Evolutionary conservation across 2,888 invertebrate species (phyloP).

Genomic region (Meganola albula): DNA sequence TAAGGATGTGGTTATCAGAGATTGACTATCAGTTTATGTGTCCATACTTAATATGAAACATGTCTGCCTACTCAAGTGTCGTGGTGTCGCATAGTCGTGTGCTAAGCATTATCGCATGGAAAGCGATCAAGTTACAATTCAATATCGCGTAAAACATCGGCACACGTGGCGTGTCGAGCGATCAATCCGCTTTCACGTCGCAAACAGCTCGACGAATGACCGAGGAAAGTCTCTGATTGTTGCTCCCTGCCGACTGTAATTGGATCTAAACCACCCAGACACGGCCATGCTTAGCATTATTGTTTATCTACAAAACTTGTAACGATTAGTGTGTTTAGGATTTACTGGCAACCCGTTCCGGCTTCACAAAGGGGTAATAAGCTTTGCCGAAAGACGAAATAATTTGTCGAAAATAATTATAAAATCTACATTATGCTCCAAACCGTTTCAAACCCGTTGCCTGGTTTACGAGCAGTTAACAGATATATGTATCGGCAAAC

Average conservation of each 20-base stretch:
- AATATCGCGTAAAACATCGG: constrained; percentile 40
- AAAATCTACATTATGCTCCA: no score
- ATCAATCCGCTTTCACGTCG: constrained; percentile 54
- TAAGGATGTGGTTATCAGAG: no score
- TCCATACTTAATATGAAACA: constrained; percentile 8
- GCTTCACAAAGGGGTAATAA: no score
- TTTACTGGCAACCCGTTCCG: no score
- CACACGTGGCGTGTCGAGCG: constrained; percentile 45
- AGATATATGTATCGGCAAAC: no score
- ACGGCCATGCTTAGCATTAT: constrained; percentile 11
- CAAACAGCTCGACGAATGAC: constrained; percentile 35
- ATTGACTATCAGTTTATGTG: background rate
- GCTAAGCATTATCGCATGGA: constrained; percentile 30
- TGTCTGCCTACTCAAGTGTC: constrained; percentile 10
- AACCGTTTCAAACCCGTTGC: no score
- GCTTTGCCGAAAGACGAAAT: no score
- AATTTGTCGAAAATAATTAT: no score
- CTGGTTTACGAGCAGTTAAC: no score
- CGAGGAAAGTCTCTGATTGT: constrained; percentile 47
- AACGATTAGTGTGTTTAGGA: no score
- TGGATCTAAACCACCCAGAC: constrained; percentile 32
- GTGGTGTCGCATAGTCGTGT: constrained; percentile 10
- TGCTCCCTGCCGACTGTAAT: constrained; percentile 36
- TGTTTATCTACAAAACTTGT: constrained; percentile 20
- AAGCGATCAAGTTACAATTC: constrained; percentile 57